Conservation (phyloP, 1,140 invertebrate genomes). For the Solenopsis fugax region DNA sequence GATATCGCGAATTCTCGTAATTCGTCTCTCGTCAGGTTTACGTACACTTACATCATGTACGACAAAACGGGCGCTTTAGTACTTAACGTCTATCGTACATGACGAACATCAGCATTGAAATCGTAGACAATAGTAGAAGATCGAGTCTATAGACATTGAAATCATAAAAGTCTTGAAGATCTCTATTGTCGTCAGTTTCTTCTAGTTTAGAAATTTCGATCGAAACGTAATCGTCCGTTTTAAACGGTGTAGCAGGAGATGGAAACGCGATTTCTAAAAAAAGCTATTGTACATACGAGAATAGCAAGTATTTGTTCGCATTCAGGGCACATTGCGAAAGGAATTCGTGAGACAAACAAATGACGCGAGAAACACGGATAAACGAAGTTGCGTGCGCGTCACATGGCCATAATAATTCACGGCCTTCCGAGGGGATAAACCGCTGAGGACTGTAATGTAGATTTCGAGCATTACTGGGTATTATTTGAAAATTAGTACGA, state of each 20-base stretch:
- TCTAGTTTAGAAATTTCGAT: conserved; percentile 36
- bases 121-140: background rate
- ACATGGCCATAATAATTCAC: conserved; percentile 33
- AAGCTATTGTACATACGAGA: conserved; percentile 29
- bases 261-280: conserved; percentile 38
- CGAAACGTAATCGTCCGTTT: background rate
- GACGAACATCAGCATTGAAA: conserved; percentile 20
- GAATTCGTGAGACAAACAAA: background rate
- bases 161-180: conserved; percentile 9
- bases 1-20: conserved; percentile 36
- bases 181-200: background rate
- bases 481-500: no score
- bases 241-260: background rate
- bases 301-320: conserved; percentile 15
- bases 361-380: conserved; percentile 1
- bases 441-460: no score
- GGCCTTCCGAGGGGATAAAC: background rate
- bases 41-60: background rate
- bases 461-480: no score
- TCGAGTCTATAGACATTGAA: background rate
- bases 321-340: background rate
- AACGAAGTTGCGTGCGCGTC: conserved; percentile 10
- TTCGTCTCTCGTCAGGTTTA: conserved; percentile 7
- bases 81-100: conserved; percentile 27
- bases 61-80: conserved; percentile 16